phyloP scores from a whole-genome alignment of 2,797 vertebrate genomes.

The Garrulus glandarius region DNA sequence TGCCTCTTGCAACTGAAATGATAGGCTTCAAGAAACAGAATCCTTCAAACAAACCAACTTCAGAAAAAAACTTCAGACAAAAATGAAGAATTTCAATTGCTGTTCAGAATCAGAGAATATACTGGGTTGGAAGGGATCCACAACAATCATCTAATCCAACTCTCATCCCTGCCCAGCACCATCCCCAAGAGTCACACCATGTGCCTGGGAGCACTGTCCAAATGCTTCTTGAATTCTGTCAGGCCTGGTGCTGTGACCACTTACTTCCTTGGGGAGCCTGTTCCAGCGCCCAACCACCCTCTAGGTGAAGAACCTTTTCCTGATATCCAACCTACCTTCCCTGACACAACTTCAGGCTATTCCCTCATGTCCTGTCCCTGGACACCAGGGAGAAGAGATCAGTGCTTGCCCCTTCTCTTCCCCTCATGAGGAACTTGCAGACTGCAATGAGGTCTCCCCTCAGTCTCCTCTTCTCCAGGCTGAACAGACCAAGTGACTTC shows the following conservation, averaged over 20 bases:
- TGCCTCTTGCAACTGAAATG: background rate
- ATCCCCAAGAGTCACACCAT: background rate
- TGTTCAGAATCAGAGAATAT: background rate
- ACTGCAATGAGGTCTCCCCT: background rate
- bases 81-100: background rate
- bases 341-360: background rate
- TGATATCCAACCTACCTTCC: background rate
- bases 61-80: background rate
- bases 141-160: background rate
- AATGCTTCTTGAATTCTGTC: background rate
- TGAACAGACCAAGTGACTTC: background rate
- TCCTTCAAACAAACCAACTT: background rate
- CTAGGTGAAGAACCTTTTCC: background rate
- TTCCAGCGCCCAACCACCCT: background rate
- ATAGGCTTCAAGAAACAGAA: background rate
- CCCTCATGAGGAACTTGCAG: accelerated
- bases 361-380: background rate
- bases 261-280: background rate
- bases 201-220: background rate
- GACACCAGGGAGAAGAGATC: background rate
- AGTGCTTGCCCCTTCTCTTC: background rate
- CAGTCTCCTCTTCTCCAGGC: background rate
- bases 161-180: background rate
- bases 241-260: too few relatives aligned
- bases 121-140: background rate